Percentiles rank a stretch among this genome's conserved stretches.
phyloP scores from a whole-genome alignment of 1,140 invertebrate species.

The Drosophila albomicans region DNA sequence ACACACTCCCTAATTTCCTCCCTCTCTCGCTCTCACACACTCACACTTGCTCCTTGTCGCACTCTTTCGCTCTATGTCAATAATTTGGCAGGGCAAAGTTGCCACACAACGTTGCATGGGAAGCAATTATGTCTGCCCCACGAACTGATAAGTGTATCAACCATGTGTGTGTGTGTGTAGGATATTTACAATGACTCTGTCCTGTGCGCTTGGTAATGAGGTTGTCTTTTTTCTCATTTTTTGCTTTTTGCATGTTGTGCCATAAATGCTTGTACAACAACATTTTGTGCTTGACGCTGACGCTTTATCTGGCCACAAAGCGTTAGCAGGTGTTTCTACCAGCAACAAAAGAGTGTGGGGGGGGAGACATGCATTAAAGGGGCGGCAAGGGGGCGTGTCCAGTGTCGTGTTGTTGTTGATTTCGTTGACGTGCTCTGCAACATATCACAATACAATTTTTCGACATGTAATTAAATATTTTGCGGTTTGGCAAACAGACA shows the following conservation, averaged over 20 bases:
- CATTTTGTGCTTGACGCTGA: conserved; percentile 4
- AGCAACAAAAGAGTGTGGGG: too few relatives aligned
- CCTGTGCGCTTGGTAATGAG: conserved; percentile 32
- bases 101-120: conserved; percentile 21
- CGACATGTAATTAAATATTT: conserved; percentile 53
- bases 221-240: conserved; percentile 10
- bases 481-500: conserved; percentile 35
- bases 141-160: conserved; percentile 27
- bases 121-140: conserved; percentile 46
- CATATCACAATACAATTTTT: conserved; percentile 30
- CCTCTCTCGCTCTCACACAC: background rate
- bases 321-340: conserved; percentile 26
- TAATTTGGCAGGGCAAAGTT: conserved; percentile 36
- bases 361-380: background rate
- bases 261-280: conserved; percentile 36
- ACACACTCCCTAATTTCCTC: background rate
- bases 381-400: background rate
- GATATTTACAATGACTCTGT: conserved; percentile 30
- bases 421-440: conserved; percentile 27
- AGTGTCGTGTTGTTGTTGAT: conserved; percentile 12
- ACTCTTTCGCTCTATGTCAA: conserved; percentile 24
- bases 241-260: conserved; percentile 39
- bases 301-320: conserved; percentile 28
- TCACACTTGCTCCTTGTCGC: too few relatives aligned
- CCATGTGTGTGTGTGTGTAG: conserved; percentile 1